Evolutionary conservation across 2,888 invertebrate species (phyloP).

Genomic region (Adineta ricciae): DNA sequence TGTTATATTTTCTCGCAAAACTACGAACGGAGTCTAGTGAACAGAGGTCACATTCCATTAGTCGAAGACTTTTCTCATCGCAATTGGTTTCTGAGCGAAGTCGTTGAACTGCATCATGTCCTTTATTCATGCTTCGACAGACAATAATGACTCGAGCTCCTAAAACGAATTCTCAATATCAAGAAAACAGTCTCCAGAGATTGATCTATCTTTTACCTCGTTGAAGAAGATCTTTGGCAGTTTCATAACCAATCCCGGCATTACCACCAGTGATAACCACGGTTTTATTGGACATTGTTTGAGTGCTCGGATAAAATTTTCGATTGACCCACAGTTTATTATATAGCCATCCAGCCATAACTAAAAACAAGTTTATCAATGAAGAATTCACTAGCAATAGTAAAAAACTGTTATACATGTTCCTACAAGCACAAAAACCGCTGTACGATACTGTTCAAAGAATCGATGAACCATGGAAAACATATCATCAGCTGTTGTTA

Average conservation of each 20-base stretch:
- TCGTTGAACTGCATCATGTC: background rate
- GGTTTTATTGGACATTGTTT: slow-evolving; percentile 56
- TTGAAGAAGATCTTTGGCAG: slow-evolving; percentile 62
- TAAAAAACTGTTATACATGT: background rate
- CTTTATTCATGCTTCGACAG: slow-evolving; percentile 23
- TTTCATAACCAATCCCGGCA: slow-evolving; percentile 70
- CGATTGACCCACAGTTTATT: background rate
- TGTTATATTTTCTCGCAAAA: background rate
- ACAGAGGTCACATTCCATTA: background rate
- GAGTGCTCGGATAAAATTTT: background rate
- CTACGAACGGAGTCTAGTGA: background rate
- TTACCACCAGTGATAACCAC: slow-evolving; percentile 70
- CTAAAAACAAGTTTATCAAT: background rate
- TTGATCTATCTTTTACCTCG: slow-evolving; percentile 42
- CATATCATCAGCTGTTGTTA: background rate
- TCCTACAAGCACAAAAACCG: background rate
- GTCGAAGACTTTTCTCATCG: background rate
- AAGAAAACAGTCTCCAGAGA: background rate
- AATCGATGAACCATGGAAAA: background rate
- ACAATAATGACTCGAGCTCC: slow-evolving; percentile 27
- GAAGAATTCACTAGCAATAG: no score
- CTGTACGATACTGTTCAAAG: background rate
- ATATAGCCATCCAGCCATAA: background rate
- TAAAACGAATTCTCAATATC: background rate
- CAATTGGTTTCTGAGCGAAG: background rate